Evolutionary conservation across 2,113 vertebrate species (phyloP).

Genomic region (Ceyx cyanopectus): DNA sequence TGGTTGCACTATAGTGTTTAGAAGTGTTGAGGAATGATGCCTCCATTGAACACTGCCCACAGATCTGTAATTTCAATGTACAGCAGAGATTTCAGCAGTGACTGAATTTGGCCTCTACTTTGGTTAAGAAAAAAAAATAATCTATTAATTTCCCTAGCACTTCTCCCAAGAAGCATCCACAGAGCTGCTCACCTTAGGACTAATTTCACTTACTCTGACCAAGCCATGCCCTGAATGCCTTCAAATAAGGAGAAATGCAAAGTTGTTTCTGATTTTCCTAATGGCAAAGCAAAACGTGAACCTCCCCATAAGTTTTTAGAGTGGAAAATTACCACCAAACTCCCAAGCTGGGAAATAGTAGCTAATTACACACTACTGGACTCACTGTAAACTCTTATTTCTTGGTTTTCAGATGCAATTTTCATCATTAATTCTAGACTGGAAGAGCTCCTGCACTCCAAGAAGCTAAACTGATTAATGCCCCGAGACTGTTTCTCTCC

Average conservation of each 20-base stretch:
- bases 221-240: neutral
- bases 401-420: neutral
- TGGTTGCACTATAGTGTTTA: neutral
- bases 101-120: neutral
- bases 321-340: neutral
- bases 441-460: neutral
- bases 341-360: neutral
- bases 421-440: neutral
- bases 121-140: neutral
- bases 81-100: neutral
- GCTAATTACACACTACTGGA: neutral
- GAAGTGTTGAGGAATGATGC: neutral
- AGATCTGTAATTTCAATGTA: neutral
- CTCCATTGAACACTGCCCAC: neutral
- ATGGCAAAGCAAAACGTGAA: neutral
- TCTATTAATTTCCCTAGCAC: neutral
- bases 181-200: neutral
- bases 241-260: neutral
- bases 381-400: neutral
- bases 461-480: neutral
- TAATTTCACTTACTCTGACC: neutral
- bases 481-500: neutral
- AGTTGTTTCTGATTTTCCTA: neutral
- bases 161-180: neutral
- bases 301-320: neutral